A percentile compares a stretch with the other conserved stretches of the same genome.
phyloP scores from a whole-genome alignment of 2,797 vertebrate species.

The Falco concolor region DNA sequence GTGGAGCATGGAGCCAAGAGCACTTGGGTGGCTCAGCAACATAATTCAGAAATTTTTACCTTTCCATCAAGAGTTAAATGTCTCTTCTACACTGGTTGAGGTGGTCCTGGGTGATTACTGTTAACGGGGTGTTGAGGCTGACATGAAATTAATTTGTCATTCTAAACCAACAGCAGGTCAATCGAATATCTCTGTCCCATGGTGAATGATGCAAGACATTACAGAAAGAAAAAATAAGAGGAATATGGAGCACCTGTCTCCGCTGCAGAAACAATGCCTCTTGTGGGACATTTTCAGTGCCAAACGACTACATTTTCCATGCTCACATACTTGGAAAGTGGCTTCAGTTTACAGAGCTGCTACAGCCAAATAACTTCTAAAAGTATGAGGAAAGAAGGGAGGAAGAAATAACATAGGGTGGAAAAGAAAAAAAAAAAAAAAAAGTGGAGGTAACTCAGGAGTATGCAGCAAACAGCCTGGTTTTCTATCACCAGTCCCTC shows the following conservation, averaged over 20 bases:
- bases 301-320: conserved; percentile 1
- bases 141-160: conserved; percentile 58
- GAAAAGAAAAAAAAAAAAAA: background rate
- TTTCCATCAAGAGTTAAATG: conserved; percentile 13
- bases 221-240: conserved; percentile 37
- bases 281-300: background rate
- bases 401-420: background rate
- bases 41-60: background rate
- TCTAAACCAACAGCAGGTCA: conserved; percentile 45
- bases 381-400: background rate
- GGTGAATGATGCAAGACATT: conserved; percentile 50
- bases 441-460: background rate
- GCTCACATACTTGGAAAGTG: background rate
- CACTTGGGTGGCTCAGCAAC: background rate
- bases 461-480: background rate
- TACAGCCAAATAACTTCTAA: background rate
- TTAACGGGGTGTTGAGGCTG: background rate
- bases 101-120: background rate
- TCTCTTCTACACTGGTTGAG: background rate
- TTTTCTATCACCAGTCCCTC: background rate
- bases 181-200: conserved; percentile 39
- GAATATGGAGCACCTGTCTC: conserved; percentile 36
- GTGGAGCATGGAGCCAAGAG: accelerated
- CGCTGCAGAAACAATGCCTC: background rate
- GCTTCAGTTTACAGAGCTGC: background rate